Evolutionary conservation across 1,140 invertebrate species (phyloP).

Genomic region (Caenorhabditis inopinata): DNA sequence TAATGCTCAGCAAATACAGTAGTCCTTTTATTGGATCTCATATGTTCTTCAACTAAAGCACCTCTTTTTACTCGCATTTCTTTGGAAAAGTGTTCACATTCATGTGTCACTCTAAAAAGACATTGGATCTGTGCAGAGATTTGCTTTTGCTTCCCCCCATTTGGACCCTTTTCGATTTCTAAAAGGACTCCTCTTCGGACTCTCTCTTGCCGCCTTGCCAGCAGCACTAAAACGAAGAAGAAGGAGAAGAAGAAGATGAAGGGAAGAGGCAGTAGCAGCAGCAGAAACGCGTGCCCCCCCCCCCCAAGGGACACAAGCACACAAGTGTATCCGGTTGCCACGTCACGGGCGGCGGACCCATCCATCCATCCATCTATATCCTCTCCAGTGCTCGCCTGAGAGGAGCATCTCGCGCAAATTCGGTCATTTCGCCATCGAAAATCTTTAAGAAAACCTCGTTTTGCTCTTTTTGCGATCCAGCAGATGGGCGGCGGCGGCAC

Average conservation of each 20-base stretch:
- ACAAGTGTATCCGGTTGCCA: constrained; percentile 33
- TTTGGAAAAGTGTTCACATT: constrained; percentile 18
- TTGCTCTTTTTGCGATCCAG: too few relatives aligned
- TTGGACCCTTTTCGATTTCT: not conserved
- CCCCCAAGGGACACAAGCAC: constrained; percentile 13
- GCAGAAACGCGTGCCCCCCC: too few relatives aligned
- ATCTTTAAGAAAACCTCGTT: not conserved
- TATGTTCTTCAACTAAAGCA: not conserved
- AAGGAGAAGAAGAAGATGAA: not conserved
- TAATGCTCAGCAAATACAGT: not conserved
- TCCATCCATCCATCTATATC: constrained; percentile 29
- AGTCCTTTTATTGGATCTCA: not conserved
- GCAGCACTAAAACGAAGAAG: constrained; percentile 5
- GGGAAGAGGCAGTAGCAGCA: too few relatives aligned
- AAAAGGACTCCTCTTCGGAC: constrained; percentile 25
- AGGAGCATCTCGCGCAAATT: constrained; percentile 13
- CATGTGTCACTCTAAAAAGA: constrained; percentile 30
- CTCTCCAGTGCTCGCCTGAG: constrained; percentile 12
- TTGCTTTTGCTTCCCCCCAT: not conserved
- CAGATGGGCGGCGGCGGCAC: too few relatives aligned
- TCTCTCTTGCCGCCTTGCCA: not conserved
- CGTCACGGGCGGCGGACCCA: constrained; percentile 12
- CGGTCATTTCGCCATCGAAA: not conserved
- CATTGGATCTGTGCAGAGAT: constrained; percentile 27
- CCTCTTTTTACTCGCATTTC: not conserved